A percentile compares a stretch with the other conserved stretches of the same genome.
Evolutionary conservation across 1,140 invertebrate species (phyloP).

Genomic region (Tetragnatha versicolor): DNA sequence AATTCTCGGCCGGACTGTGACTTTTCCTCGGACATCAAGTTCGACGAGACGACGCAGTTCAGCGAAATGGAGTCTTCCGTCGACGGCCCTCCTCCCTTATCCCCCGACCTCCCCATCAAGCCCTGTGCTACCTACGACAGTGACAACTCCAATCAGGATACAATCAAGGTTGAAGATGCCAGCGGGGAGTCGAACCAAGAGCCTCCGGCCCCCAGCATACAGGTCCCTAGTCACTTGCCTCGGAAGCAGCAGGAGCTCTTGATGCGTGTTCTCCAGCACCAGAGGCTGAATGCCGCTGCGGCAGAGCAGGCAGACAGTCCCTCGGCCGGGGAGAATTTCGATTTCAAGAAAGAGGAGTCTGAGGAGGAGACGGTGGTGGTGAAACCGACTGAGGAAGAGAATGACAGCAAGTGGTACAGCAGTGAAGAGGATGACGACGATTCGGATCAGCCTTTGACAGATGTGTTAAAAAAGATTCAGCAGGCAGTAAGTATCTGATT

Average conservation of each 20-base stretch:
- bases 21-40: slow-evolving; percentile 40
- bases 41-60: slow-evolving; percentile 46
- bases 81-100: slow-evolving; percentile 12
- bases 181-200: not conserved
- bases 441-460: slow-evolving; percentile 59
- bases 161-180: not conserved
- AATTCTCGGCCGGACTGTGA: slow-evolving; percentile 4
- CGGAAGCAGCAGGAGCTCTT: slow-evolving; percentile 75
- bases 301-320: no score
- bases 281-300: not conserved
- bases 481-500: slow-evolving; percentile 56
- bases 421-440: slow-evolving; percentile 71
- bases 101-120: not conserved
- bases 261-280: slow-evolving; percentile 71
- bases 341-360: slow-evolving; percentile 19
- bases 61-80: slow-evolving; percentile 50
- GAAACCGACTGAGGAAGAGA: slow-evolving; percentile 65
- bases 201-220: slow-evolving; percentile 21
- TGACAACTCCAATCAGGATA: not conserved
- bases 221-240: slow-evolving; percentile 69
- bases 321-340: no score
- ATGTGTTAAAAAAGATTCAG: slow-evolving; percentile 60
- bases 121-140: not conserved
- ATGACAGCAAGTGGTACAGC: slow-evolving; percentile 74
- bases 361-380: slow-evolving; percentile 65